A percentile compares a stretch with the other conserved stretches of the same genome.
Conservation (phyloP, 2,797 vertebrate species). For the Rhyacichthys aspro region DNA sequence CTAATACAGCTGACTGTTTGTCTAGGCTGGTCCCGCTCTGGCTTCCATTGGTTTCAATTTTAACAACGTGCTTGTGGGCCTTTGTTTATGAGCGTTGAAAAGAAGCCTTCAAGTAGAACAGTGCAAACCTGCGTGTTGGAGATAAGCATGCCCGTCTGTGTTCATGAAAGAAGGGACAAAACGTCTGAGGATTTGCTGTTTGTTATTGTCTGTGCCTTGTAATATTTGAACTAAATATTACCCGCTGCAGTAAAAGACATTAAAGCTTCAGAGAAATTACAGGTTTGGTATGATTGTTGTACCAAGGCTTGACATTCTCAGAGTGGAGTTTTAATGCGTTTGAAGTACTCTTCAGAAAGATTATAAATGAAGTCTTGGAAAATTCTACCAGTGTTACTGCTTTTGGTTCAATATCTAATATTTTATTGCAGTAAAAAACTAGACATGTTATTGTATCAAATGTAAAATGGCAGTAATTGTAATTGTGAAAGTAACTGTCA, state of each 20-base stretch:
- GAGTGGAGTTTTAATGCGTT: too few relatives aligned
- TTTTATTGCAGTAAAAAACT: too few relatives aligned
- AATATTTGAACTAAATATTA: slow-evolving; percentile 54
- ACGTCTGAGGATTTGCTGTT: slow-evolving; percentile 43
- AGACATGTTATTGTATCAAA: too few relatives aligned
- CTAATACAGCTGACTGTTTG: slow-evolving; percentile 70
- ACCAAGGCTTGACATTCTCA: not conserved
- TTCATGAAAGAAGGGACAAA: slow-evolving; percentile 44
- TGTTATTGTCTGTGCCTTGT: slow-evolving; percentile 45
- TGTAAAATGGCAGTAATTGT: too few relatives aligned
- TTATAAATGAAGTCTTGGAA: too few relatives aligned
- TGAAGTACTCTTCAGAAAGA: too few relatives aligned
- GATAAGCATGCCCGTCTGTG: slow-evolving; percentile 64
- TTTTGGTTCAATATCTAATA: not conserved
- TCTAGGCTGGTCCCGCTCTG: slow-evolving; percentile 44
- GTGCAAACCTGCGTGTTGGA: slow-evolving; percentile 62
- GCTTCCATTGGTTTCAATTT: slow-evolving; percentile 50
- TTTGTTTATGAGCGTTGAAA: slow-evolving; percentile 60
- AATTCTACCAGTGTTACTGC: too few relatives aligned
- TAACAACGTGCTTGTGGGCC: slow-evolving; percentile 45
- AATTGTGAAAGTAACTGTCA: too few relatives aligned
- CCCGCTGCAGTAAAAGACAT: slow-evolving; percentile 32
- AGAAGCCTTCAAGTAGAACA: slow-evolving; percentile 55
- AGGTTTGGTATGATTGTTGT: slow-evolving; percentile 17
- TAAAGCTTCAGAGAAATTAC: slow-evolving; percentile 31